Conservation (phyloP, 2,888 invertebrate species). For the Drosophila tripunctata region DNA sequence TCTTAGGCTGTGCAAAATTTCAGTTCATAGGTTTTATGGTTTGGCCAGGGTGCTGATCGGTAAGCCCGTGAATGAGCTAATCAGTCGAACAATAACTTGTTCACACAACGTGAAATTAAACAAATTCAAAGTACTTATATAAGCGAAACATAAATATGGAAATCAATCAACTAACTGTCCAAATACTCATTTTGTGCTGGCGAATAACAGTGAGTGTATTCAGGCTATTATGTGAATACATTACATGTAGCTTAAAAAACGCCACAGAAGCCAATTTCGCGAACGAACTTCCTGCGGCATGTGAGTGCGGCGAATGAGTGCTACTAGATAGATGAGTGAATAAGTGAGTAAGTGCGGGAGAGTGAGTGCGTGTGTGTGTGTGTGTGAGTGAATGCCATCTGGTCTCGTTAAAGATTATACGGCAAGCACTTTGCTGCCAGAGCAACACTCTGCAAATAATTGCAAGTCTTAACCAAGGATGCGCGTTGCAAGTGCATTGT, state of each 20-base stretch:
- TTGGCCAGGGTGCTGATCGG: no score
- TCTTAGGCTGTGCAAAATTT: no score
- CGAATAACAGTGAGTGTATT: not conserved
- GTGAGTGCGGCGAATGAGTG: slow-evolving; percentile 10
- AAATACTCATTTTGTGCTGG: not conserved
- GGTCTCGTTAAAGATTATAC: slow-evolving; percentile 63
- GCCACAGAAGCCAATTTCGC: slow-evolving; percentile 35
- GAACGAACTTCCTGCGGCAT: slow-evolving; percentile 29
- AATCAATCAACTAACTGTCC: not conserved
- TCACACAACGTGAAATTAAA: no score
- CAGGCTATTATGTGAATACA: not conserved
- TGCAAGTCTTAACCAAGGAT: slow-evolving; percentile 52
- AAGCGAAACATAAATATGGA: no score
- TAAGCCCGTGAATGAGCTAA: no score
- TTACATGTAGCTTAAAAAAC: slow-evolving; percentile 6
- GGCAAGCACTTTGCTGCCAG: slow-evolving; percentile 63
- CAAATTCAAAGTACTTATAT: no score
- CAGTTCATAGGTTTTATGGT: no score
- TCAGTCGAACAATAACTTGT: no score
- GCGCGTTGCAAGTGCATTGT: slow-evolving; percentile 44
- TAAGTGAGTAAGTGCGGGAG: not conserved
- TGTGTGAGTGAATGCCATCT: slow-evolving; percentile 17
- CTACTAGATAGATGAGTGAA: not conserved
- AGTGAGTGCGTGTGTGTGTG: not conserved
- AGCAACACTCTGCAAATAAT: slow-evolving; percentile 70